Percentiles rank a stretch among this genome's conserved stretches.
phyloP scores from a whole-genome alignment of 1,140 invertebrate genomes.

The Drosophila serrata region DNA sequence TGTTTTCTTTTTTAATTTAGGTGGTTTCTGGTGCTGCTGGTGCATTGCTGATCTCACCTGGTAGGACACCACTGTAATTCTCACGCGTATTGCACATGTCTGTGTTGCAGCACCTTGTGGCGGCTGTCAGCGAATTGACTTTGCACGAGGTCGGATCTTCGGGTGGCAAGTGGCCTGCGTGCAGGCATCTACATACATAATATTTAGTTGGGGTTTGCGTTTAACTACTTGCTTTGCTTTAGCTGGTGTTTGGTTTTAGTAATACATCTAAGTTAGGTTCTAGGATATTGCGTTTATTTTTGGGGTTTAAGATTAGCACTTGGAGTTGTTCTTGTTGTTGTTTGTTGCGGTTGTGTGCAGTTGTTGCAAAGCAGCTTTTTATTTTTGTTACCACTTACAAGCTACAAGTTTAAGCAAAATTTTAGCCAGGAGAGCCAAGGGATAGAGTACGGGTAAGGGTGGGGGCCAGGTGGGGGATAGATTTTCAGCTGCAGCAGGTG shows the following conservation, averaged over 20 bases:
- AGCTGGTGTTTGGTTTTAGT: constrained; percentile 33
- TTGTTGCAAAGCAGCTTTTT: constrained; percentile 63
- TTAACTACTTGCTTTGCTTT: constrained; percentile 31
- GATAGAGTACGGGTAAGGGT: background rate
- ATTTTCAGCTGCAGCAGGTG: constrained; percentile 31
- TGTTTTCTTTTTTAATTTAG: constrained; percentile 8
- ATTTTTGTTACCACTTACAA: constrained; percentile 51
- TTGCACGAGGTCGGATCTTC: constrained; percentile 88
- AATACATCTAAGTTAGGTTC: constrained; percentile 43
- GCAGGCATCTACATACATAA: constrained; percentile 88
- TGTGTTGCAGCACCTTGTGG: constrained; percentile 86
- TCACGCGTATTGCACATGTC: constrained; percentile 88
- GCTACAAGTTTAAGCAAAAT: constrained; percentile 36
- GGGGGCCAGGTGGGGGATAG: background rate
- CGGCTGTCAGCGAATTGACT: constrained; percentile 67
- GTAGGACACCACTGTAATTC: constrained; percentile 74
- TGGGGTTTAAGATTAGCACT: constrained; percentile 27
- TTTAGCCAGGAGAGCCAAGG: constrained; percentile 19
- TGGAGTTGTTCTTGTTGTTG: constrained; percentile 35
- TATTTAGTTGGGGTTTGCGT: constrained; percentile 38
- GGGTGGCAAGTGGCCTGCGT: constrained; percentile 89
- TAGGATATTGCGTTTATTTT: constrained; percentile 13
- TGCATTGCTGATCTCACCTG: constrained; percentile 80
- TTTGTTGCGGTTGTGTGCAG: constrained; percentile 55
- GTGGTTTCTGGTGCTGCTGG: constrained; percentile 9